phyloP scores from a whole-genome alignment of 1,140 invertebrate species.

The Heliconius hermathena region DNA sequence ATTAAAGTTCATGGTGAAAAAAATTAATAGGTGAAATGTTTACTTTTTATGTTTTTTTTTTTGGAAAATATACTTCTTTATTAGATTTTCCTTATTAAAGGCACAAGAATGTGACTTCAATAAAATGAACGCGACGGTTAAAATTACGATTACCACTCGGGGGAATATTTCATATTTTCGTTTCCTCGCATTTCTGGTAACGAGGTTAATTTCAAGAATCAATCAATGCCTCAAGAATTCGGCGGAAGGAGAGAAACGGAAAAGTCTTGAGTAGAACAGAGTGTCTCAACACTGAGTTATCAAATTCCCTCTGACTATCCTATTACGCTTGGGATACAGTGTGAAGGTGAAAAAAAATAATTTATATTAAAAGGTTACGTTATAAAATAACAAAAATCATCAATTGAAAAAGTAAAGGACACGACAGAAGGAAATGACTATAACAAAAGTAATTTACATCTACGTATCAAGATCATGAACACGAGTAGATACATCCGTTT shows the following conservation, averaged over 20 bases:
- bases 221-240: no score
- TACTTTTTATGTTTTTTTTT: neutral
- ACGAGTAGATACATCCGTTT: neutral
- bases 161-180: no score
- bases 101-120: no score
- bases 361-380: neutral
- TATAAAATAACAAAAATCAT: neutral
- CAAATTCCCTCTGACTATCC: no score
- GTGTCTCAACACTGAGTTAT: no score
- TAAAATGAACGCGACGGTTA: no score
- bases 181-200: neutral
- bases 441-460: conserved; percentile 16
- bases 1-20: neutral
- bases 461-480: conserved; percentile 1
- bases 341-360: neutral
- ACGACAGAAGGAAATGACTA: no score
- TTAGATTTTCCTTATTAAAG: no score
- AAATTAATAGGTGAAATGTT: neutral
- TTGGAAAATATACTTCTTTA: no score
- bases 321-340: no score
- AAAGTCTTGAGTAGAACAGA: no score
- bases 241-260: neutral
- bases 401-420: neutral
- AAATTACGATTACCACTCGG: no score
- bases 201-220: neutral